Percentiles rank a stretch among this genome's conserved stretches.
phyloP scores from a whole-genome alignment of 2,888 invertebrate genomes.

The Coecobrya sp. region DNA sequence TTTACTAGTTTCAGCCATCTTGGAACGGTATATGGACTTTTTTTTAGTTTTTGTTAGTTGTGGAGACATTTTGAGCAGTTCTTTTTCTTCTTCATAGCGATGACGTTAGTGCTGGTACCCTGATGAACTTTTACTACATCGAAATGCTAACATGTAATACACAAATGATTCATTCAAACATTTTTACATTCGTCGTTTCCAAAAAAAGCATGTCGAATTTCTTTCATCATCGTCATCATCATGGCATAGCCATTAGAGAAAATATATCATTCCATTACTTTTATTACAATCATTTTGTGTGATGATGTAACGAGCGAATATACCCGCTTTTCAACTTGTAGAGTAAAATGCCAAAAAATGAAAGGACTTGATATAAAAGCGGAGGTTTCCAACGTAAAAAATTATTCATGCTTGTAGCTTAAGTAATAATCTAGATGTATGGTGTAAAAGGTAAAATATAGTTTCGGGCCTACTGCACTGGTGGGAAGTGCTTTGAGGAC shows the following conservation, averaged over 20 bases:
- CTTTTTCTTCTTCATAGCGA: background rate
- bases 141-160: background rate
- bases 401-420: background rate
- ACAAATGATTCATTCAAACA: constrained; percentile 8
- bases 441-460: background rate
- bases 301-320: background rate
- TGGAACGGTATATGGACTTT: background rate
- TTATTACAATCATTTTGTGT: constrained; percentile 70
- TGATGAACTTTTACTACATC: constrained; percentile 20
- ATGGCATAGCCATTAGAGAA: constrained; percentile 16
- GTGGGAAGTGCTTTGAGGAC: constrained; percentile 30
- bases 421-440: background rate
- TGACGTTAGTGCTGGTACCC: background rate
- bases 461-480: background rate
- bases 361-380: background rate
- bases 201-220: constrained; percentile 9
- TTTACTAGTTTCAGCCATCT: background rate
- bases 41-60: background rate
- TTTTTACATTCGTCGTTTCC: background rate
- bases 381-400: too few species aligned
- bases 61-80: constrained; percentile 11
- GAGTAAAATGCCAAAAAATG: background rate
- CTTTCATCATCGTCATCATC: constrained; percentile 44
- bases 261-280: constrained; percentile 55
- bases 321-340: background rate